Evolutionary conservation across 2,888 invertebrate species (phyloP), one percentile per base, ranked within the genome.

Genomic region (Tribolium freemani): DNA sequence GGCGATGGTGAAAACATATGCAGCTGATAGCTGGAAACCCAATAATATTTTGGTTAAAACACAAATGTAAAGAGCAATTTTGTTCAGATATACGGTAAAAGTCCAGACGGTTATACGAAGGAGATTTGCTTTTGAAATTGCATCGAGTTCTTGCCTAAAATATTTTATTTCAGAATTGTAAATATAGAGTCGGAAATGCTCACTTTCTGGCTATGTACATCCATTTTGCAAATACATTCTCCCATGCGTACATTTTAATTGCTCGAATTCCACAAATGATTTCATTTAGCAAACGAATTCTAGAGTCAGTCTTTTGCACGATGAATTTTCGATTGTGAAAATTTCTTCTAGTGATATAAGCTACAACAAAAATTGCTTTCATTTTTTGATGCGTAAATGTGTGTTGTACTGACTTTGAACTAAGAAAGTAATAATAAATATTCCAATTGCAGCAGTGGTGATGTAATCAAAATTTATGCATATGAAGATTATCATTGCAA

Each of bases 1-100:
- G 9, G 30, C n/a, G 2, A 50, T 1, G 0, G 38, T 5, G 16
- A 51, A 63, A 5, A 48, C 63, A 31, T 31, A 63, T 48, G 50
- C 50, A 10, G 63, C 50, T 6, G 63, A 91, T 94, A 1, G 92
- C 90, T 26, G 16, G 16, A 16, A 16, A 2, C 16, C 16, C 16
- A 16, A 16, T 16, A 16, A 16, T 16, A 2, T 16, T 16, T 16
- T 16, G 2, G 2, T 16, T 16, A 16, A 16, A 16, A 16, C 16
- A 2, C 16, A 16, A 16, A 16, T 16, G 16, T 16, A 16, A 16
- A 16, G 16, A 2, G 16, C 16, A 16, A 16, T 16, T 16, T 16
- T 16, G 1, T 96, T 93, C 9, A 38, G 1, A 58, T 3, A 38
- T 6, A 16, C 16, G 16, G 16, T 16, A 2, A 16, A 16, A 16